These are phyloP conservation scores for Azorinus chamasolen DNA, from an alignment of 2,888 invertebrate species.

Conservation along the genomic window DNA sequence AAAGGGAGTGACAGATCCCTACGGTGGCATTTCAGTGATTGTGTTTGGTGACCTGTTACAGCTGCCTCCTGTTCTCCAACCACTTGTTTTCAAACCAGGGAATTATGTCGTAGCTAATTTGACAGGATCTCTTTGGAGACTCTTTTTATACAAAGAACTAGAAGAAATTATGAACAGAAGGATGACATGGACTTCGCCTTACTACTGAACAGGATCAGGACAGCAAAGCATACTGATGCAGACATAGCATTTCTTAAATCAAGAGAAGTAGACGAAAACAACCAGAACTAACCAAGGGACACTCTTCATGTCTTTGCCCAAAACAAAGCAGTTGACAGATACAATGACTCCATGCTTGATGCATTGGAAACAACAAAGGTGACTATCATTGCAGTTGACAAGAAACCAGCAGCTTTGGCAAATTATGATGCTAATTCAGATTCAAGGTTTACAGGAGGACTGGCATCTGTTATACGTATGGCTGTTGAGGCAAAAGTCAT, in stretches of 20 bases:
- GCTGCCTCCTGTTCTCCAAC: conserved; percentile 42
- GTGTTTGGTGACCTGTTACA: conserved; percentile 52
- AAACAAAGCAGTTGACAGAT: conserved; percentile 27
- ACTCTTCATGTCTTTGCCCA: conserved; percentile 39
- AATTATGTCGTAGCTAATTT: conserved; percentile 16
- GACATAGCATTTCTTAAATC: no score
- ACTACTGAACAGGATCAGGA: conserved; percentile 28
- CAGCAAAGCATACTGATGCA: conserved; percentile 5
- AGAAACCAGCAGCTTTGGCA: conserved; percentile 24
- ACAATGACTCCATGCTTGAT: conserved; percentile 21
- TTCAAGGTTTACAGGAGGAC: conserved; percentile 30
- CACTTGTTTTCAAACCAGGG: conserved; percentile 37
- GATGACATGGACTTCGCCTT: conserved; percentile 32
- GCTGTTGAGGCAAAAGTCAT: conserved; percentile 49
- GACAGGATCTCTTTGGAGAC: conserved; percentile 24
- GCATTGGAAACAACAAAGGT: conserved; percentile 2
- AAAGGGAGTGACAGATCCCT: conserved; percentile 25
- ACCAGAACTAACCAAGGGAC: conserved; percentile 4
- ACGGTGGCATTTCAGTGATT: conserved; percentile 54
- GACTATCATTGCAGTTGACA: conserved; percentile 30
- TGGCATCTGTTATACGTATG: conserved; percentile 14
- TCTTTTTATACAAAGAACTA: conserved; percentile 13
- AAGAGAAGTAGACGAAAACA: no score
- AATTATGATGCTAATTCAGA: conserved; percentile 11
- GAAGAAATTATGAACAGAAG: conserved; percentile 29